Conservation (phyloP, 1,140 invertebrate genomes). For the Tenebrio molitor region DNA sequence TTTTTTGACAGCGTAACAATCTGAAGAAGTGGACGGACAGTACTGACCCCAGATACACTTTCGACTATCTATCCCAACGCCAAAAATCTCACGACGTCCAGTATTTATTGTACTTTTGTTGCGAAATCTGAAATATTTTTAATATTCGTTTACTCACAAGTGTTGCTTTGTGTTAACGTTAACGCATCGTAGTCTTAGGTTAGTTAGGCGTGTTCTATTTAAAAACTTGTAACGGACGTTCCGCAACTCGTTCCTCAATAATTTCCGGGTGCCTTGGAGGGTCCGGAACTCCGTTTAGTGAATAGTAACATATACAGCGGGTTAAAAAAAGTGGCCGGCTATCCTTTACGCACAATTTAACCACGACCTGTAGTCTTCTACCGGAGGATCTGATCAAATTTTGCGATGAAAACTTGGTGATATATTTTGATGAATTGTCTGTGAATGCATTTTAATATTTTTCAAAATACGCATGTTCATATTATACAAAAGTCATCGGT, state of each 20-base stretch:
- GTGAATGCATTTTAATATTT: constrained; percentile 24
- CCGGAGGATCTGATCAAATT: background rate
- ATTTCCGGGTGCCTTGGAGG: background rate
- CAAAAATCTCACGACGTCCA: too few relatives aligned
- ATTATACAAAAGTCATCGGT: background rate
- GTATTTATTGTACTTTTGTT: too few relatives aligned
- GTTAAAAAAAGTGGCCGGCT: too few relatives aligned
- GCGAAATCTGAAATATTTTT: too few relatives aligned
- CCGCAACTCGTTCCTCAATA: constrained; percentile 1
- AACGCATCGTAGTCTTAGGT: background rate
- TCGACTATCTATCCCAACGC: too few relatives aligned
- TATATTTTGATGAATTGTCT: constrained; percentile 7
- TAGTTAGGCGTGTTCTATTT: background rate
- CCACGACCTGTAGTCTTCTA: too few relatives aligned
- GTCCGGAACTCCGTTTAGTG: background rate
- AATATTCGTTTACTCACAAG: too few relatives aligned
- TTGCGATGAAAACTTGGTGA: constrained; percentile 4
- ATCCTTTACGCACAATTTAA: background rate
- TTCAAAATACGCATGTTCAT: background rate
- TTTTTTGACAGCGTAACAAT: too few relatives aligned
- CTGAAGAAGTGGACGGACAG: too few relatives aligned
- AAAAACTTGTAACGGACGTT: background rate
- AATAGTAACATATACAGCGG: background rate
- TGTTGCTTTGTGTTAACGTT: too few relatives aligned
- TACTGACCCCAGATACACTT: too few relatives aligned